These are phyloP conservation scores for Cephus spinipes DNA, from an alignment of 2,888 invertebrate genomes.

Conservation along the genomic window DNA sequence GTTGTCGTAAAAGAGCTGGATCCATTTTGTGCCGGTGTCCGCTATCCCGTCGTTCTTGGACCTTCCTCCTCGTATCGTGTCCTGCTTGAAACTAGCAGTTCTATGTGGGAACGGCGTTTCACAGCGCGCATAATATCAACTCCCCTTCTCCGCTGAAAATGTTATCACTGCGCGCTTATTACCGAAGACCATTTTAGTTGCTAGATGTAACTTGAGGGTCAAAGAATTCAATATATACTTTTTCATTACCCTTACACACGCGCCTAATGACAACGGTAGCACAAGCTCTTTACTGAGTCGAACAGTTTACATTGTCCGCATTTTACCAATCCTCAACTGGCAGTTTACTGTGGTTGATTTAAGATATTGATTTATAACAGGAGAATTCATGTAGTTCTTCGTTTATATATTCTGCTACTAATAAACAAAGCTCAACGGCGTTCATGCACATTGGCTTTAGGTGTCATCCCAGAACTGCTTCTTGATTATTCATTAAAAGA, in stretches of 20 bases:
- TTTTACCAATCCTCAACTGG: no score
- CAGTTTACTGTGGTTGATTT: no score
- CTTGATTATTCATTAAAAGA: not conserved
- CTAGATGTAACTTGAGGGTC: constrained; percentile 19
- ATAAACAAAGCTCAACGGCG: not conserved
- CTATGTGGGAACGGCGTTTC: not conserved
- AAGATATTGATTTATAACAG: no score
- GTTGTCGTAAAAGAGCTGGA: constrained; percentile 40
- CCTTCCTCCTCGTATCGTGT: constrained; percentile 1
- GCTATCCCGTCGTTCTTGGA: not conserved
- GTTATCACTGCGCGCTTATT: constrained; percentile 8
- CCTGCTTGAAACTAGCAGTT: not conserved
- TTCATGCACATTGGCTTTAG: not conserved
- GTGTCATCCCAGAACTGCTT: not conserved
- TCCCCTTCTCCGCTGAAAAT: constrained; percentile 1
- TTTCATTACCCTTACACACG: not conserved
- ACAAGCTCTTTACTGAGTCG: not conserved
- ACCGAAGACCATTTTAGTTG: not conserved
- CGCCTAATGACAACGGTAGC: not conserved
- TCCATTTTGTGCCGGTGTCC: constrained; percentile 47
- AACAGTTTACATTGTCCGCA: no score
- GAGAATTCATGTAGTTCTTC: no score
- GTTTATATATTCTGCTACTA: not conserved
- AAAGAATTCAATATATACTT: constrained; percentile 20
- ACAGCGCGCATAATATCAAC: not conserved